A percentile compares a stretch with the other conserved stretches of the same genome.
Conservation (phyloP, 2,888 invertebrate species). For the Nematopogon swammerdamellus region DNA sequence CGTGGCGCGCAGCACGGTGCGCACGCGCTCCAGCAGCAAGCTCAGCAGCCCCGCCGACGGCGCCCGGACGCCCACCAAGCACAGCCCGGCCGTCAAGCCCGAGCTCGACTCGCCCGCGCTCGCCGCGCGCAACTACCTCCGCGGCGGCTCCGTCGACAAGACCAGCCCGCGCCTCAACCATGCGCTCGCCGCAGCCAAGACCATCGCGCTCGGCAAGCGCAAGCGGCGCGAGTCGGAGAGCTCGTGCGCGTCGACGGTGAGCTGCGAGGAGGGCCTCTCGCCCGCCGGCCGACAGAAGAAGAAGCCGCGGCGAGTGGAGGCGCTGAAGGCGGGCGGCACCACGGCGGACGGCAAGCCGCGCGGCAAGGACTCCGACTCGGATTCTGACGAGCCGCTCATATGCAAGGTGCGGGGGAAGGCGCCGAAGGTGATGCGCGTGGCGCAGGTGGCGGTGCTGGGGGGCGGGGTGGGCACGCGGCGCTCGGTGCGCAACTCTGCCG, state of each 20-base stretch:
- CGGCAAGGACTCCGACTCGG: constrained; percentile 69
- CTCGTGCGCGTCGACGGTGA: constrained; percentile 61
- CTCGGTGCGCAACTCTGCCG: constrained; percentile 43
- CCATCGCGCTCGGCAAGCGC: constrained; percentile 54
- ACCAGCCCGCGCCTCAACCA: constrained; percentile 23
- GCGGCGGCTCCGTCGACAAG: constrained; percentile 36
- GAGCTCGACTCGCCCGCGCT: constrained; percentile 37
- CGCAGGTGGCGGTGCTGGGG: constrained; percentile 12
- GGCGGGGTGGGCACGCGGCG: constrained; percentile 51
- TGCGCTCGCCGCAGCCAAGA: constrained; percentile 12
- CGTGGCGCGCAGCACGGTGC: constrained; percentile 46
- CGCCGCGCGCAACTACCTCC: constrained; percentile 25
- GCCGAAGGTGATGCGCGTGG: constrained; percentile 19
- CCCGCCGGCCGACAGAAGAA: constrained; percentile 35
- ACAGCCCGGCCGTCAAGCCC: constrained; percentile 34
- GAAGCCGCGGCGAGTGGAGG: constrained; percentile 30
- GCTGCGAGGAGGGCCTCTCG: constrained; percentile 52
- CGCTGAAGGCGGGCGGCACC: constrained; percentile 47
- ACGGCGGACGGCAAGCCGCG: constrained; percentile 42
- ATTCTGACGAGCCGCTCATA: constrained; percentile 78
- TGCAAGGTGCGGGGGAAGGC: constrained; percentile 61
- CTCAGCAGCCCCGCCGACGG: constrained; percentile 63
- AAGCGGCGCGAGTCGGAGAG: constrained; percentile 79
- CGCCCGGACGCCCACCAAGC: constrained; percentile 34
- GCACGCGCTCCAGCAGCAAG: constrained; percentile 67